Base-by-base conservation (phyloP, 2,113 vertebrate species). In the Otocyon megalotis region DNA sequence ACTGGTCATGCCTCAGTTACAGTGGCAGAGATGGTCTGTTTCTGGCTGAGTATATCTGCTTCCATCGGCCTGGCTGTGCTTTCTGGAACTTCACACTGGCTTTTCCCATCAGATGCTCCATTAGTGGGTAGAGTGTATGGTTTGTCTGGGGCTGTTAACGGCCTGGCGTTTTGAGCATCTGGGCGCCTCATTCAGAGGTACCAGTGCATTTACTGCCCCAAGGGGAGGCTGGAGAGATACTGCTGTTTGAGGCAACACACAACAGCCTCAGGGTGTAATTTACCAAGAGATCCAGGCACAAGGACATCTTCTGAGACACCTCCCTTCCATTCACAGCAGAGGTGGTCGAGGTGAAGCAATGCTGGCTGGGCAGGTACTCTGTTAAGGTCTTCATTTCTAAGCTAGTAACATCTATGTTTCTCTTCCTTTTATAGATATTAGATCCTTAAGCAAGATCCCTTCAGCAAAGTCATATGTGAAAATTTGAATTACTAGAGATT, bases 361-460 rank as follows among this genome's bases (percentile, higher is more conserved):
- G 13, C 30, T 63, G 83, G 88, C 60, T 2, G 90, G 69, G 79
- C 63, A 77, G 67, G 87, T 93, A 62, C 82, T 74, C 50, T 67
- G 58, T 80, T 32, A 76, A 54, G 92, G 63, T 22, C 81, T 95
- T 30, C 13, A 62, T 62, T 32, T 94, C 90, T 95, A 93, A 96
- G 54, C 76, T 32, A 91, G 67, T 81, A 96, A 56, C n/a, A 77
- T 82, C 86, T 62, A 37, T 43, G 81, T 88, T 37, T 71, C 74
- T 69, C n/a, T 93, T 90, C 48, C 43, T 69, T 56, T 88, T 71
- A 43, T 19, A n/a, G 76, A 17, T 65, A 63, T 24, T 17, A 85
- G 71, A 67, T 90, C 30, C 76, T 77, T 76, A 60, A 35, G 48
- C 81, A 97, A 90, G n/a, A 82, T 19, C 3, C 60, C 77, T 92